Conservation (phyloP, 1,140 invertebrate species). For the Aphis craccivora region DNA sequence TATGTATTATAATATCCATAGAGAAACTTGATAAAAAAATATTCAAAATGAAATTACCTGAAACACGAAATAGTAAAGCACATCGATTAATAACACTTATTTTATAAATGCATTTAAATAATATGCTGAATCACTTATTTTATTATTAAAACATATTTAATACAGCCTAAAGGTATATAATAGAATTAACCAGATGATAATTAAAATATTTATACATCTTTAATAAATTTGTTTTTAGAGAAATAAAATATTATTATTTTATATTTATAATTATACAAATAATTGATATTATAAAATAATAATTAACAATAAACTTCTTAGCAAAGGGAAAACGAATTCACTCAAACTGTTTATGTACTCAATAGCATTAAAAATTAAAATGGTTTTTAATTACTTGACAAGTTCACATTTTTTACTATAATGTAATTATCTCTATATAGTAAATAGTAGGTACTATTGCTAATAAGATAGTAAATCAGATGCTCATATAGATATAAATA, state of each 20-base stretch:
- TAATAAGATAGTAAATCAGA: neutral
- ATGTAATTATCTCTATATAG: neutral
- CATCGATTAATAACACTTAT: neutral
- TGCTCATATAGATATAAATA: neutral
- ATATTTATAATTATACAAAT: neutral
- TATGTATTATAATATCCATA: neutral
- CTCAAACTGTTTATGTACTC: neutral
- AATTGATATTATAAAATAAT: neutral
- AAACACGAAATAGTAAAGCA: neutral
- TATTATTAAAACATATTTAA: neutral
- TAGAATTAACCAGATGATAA: neutral
- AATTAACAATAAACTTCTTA: neutral
- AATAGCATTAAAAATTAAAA: neutral
- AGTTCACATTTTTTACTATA: neutral
- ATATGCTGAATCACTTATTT: neutral
- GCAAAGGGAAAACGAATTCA: neutral
- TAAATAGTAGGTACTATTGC: neutral
- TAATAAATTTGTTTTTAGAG: neutral
- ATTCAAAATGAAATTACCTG: neutral
- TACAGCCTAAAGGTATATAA: neutral
- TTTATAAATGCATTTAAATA: neutral
- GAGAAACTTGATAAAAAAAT: neutral
- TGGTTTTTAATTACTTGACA: neutral
- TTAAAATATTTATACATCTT: neutral
- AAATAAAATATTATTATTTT: neutral